These are phyloP conservation scores for Drosophila borealis DNA, from an alignment of 2,888 invertebrate species.

Conservation along the genomic window DNA sequence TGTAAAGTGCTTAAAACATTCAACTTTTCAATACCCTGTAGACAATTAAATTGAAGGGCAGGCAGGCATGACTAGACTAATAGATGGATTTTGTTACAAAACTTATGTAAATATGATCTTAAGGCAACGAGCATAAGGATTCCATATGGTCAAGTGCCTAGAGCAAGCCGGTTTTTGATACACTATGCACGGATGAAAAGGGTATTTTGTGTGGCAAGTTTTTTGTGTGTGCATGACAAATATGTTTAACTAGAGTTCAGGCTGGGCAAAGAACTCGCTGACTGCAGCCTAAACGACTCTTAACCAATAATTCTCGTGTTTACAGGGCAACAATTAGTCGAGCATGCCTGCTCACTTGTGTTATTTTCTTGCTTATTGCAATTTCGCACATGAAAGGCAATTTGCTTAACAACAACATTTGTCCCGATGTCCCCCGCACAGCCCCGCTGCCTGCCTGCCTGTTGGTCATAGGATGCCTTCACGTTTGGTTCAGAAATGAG, in stretches of 20 bases:
- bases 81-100: not conserved
- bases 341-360: not conserved
- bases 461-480: slow-evolving; percentile 38
- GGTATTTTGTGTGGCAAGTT: no score
- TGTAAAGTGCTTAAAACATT: slow-evolving; percentile 7
- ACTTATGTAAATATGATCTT: not conserved
- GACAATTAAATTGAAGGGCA: not conserved
- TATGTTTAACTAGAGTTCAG: no score
- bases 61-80: no score
- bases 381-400: slow-evolving; percentile 52
- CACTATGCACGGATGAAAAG: no score
- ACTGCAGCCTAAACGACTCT: no score
- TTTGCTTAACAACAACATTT: slow-evolving; percentile 54
- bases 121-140: no score
- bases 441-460: slow-evolving; percentile 2
- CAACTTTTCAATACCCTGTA: slow-evolving; percentile 14
- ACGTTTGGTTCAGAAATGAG: slow-evolving; percentile 43
- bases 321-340: slow-evolving; percentile 2
- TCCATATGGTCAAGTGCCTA: no score
- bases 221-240: no score
- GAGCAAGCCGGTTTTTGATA: no score
- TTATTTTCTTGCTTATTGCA: slow-evolving; percentile 22
- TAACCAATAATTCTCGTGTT: not conserved
- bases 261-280: no score
- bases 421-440: not conserved